Evolutionary conservation across 1,140 invertebrate genomes (phyloP), one percentile per base, ranked within the genome.

Genomic region (Hormaphis cornu): DNA sequence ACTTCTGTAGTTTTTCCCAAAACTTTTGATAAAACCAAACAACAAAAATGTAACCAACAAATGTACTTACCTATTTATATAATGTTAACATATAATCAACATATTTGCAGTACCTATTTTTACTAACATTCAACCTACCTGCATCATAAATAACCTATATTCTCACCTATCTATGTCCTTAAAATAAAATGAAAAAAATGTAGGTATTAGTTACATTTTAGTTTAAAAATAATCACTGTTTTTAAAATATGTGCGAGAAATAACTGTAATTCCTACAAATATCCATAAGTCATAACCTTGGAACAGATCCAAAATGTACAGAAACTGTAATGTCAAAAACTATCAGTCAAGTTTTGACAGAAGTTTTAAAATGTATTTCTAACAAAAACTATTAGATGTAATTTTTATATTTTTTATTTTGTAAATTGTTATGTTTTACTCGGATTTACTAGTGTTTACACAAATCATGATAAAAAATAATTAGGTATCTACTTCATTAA

Each of bases 331-430:
- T n/a, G n/a, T n/a, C n/a, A n/a, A n/a, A n/a, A n/a, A n/a, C n/a
- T 44, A 22, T 61, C 58, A 61, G 37, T 42, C 58, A 61, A 9
- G 37, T 61, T 61, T 63, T n/a, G n/a, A 63, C 58, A 63, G 40
- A 63, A 46, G 18, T 44, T 5, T 28, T 24, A 14, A 10, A 40
- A 14, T 37, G 37, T 20, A 40, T 7, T 24, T 8, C 22, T 24
- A 20, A 37, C 33, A 37, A 56, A 16, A 56, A 9, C 37, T 6
- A 37, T 22, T 37, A 56, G 14, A 1, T 24, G 22, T 58, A 30
- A 24, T 9, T 16, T 35, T 54, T 37, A 37, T 10, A 14, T 24
- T 50, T 50, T 50, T 50, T 50, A 50, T 12, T 24, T 26, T 26
- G 2, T 14, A 14, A 50, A 3, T 10, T 12, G n/a, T 14, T 20